Evolutionary conservation across 1,140 invertebrate species (phyloP), one percentile per base, ranked within the genome.

Genomic region (Tribolium madens): DNA sequence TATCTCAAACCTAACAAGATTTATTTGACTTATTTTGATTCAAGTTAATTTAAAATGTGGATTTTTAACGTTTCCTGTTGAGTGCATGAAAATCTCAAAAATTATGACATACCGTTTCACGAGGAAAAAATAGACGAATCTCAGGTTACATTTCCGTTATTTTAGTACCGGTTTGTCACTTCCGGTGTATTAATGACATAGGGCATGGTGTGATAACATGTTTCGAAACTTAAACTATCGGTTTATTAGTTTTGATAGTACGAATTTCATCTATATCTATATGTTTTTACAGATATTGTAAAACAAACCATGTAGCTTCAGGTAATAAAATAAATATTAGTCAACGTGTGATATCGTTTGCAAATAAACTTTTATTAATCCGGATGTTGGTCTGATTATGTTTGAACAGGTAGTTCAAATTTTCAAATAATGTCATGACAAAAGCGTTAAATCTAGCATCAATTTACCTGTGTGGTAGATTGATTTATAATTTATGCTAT

Each of bases 141-240:
- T 72, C 70, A 13, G 46, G 70, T 72, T 72, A 72, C 70, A 72
- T 50, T 72, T 72, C 70, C 70, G 70, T 72, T 72, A 72, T 72
- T 72, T 72, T 50, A 50, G 70, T 72, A 50, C 70, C 70, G 26
- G 70, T 72, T 72, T 31, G 70, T 72, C 70, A 72, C 31, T 72
- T 72, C 70, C 70, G 15, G 70, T 26, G 70, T 72, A 50, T 47
- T 48, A 72, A 72, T 72, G 70, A 50, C 70, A 72, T 50, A 72
- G 70, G 70, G 70, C 42, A 72, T 50, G 70, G 70, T 12, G 18
- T 52, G 70, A 72, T 72, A 72, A 50, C 42, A 26, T 9, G 18
- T 72, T 52, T 33, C 26, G 57, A 64, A 64, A 64, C 12, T 31
- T n/a, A 14, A 7, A 4, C 10, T 52, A 52, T 9, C 12, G 18